phyloP scores from a whole-genome alignment of 2,888 invertebrate species.

The Nymphalis polychloros region DNA sequence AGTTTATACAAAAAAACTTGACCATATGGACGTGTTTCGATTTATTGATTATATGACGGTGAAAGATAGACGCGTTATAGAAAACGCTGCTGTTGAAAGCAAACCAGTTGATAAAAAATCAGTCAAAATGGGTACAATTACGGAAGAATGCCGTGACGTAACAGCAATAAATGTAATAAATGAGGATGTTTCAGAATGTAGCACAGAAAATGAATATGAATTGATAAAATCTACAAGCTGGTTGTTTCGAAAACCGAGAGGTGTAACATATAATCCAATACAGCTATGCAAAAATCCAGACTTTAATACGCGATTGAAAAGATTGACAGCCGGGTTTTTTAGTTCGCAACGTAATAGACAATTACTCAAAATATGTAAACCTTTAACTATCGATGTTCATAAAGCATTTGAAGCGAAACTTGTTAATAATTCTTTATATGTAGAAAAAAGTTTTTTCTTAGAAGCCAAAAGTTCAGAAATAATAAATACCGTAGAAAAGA shows the following conservation, averaged over 20 bases:
- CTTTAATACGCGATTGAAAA: slow-evolving; percentile 68
- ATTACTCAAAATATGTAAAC: slow-evolving; percentile 61
- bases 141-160: slow-evolving; percentile 2
- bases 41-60: slow-evolving; percentile 46
- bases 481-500: slow-evolving; percentile 14
- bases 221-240: slow-evolving; percentile 54
- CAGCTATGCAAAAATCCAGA: slow-evolving; percentile 73
- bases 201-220: slow-evolving; percentile 21
- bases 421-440: slow-evolving; percentile 56
- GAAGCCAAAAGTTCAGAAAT: slow-evolving; percentile 21
- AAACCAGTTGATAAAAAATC: slow-evolving; percentile 50
- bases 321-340: slow-evolving; percentile 63
- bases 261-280: slow-evolving; percentile 62
- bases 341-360: slow-evolving; percentile 58
- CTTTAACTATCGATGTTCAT: slow-evolving; percentile 66
- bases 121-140: slow-evolving; percentile 36
- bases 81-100: slow-evolving; percentile 56
- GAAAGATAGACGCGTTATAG: slow-evolving; percentile 48
- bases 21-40: slow-evolving; percentile 58
- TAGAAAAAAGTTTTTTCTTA: slow-evolving; percentile 43
- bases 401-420: slow-evolving; percentile 68
- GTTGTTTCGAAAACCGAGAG: slow-evolving; percentile 63
- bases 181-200: slow-evolving; percentile 21
- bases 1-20: slow-evolving; percentile 63
- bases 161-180: slow-evolving; percentile 9